Percentiles rank a stretch among this genome's conserved stretches.
phyloP scores from a whole-genome alignment of 2,113 vertebrate species.

The Actenoides lindsayi region DNA sequence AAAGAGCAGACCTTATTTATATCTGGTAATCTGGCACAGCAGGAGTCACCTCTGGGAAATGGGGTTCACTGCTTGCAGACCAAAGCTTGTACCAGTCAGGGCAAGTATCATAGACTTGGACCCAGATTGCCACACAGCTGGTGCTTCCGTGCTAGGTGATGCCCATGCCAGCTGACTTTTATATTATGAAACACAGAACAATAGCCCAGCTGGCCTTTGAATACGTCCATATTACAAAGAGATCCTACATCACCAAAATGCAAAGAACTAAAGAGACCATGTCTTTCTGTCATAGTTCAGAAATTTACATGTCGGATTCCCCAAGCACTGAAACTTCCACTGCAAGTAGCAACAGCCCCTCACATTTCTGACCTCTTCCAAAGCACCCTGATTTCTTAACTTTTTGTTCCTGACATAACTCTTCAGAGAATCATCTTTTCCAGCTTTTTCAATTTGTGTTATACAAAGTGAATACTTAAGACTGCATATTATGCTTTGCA shows the following conservation, averaged over 20 bases:
- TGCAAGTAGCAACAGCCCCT: not conserved
- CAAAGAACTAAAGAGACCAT: not conserved
- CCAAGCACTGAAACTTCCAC: not conserved
- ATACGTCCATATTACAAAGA: not conserved
- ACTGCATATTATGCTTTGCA: not conserved
- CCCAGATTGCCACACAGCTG: not conserved
- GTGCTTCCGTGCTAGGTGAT: not conserved
- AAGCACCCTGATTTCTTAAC: not conserved
- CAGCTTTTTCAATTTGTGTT: not conserved
- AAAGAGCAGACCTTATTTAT: not conserved
- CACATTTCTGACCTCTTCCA: not conserved
- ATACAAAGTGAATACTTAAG: not conserved
- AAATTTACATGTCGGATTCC: not conserved
- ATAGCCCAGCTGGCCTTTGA: not conserved
- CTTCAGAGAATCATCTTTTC: not conserved
- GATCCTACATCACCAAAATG: not conserved
- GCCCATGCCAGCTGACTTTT: not conserved
- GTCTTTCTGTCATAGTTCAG: not conserved
- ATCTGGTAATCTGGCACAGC: not conserved
- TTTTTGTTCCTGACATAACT: not conserved
- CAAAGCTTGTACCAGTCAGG: not conserved
- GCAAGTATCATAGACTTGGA: not conserved
- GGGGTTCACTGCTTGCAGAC: not conserved
- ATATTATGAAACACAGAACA: not conserved
- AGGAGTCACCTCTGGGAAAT: not conserved